Percentiles rank a stretch among this genome's conserved stretches.
phyloP scores from a whole-genome alignment of 2,797 vertebrate species.

The Poeciliopsis gracilis region DNA sequence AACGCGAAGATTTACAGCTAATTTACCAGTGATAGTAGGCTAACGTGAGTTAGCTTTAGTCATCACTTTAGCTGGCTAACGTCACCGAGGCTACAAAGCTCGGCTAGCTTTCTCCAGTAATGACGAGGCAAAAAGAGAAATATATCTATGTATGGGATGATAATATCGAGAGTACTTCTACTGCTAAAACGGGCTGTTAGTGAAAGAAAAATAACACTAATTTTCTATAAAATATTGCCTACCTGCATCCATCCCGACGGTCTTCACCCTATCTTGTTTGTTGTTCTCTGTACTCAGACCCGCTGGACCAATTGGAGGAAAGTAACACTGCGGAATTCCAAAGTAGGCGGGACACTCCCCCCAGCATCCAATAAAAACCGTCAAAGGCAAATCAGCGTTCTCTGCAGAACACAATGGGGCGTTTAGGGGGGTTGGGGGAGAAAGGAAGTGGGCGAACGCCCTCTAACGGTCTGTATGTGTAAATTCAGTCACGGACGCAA shows the following conservation, averaged over 20 bases:
- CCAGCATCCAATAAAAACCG: slow-evolving; percentile 51
- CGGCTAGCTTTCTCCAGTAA: slow-evolving; percentile 1
- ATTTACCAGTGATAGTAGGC: slow-evolving; percentile 36
- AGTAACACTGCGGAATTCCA: slow-evolving; percentile 34
- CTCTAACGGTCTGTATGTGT: neutral
- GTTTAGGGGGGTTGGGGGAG: neutral
- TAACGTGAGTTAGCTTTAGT: slow-evolving; percentile 70
- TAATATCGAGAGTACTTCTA: neutral
- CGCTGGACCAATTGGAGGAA: slow-evolving; percentile 66
- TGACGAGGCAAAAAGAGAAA: neutral
- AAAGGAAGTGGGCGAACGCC: neutral
- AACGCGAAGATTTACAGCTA: slow-evolving; percentile 9
- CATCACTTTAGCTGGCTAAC: slow-evolving; percentile 73
- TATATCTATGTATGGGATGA: neutral
- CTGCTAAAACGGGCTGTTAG: neutral
- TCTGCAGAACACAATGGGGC: neutral
- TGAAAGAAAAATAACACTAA: neutral
- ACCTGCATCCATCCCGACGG: slow-evolving; percentile 88
- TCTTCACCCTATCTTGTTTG: slow-evolving; percentile 82
- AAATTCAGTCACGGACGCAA: neutral
- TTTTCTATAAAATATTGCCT: slow-evolving; percentile 50
- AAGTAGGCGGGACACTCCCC: slow-evolving; percentile 37
- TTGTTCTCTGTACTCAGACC: slow-evolving; percentile 64
- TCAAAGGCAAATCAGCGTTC: neutral
- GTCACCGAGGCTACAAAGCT: slow-evolving; percentile 52